These are phyloP conservation scores for Dipodomys merriami DNA, from an alignment of 2,113 vertebrate species.

Conservation along the genomic window DNA sequence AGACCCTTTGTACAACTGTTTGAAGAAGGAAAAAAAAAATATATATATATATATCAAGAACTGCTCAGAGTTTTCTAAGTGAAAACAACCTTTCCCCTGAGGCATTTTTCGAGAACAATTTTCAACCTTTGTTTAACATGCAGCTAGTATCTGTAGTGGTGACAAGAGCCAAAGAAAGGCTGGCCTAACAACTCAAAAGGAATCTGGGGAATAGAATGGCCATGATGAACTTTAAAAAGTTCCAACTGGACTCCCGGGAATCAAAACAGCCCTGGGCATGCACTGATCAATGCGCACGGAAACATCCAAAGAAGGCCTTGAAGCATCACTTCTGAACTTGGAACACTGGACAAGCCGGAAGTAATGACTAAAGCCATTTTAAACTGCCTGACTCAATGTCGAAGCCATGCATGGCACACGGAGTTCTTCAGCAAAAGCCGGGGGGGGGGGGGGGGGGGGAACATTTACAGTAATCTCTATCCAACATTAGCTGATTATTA, in stretches of 20 bases:
- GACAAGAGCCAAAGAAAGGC: not conserved
- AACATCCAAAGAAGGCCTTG: not conserved
- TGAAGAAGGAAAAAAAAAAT: no score
- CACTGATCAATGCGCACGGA: not conserved
- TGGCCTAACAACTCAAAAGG: slow-evolving; percentile 1
- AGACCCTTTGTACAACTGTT: no score
- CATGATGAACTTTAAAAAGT: not conserved
- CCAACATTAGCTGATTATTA: not conserved
- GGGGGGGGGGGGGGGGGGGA: not conserved
- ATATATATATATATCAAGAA: no score
- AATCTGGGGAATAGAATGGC: not conserved
- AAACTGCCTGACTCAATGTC: not conserved
- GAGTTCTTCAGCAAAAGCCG: not conserved
- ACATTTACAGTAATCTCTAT: slow-evolving; percentile 5
- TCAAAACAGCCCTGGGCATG: not conserved
- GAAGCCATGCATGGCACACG: not conserved
- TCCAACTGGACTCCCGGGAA: not conserved
- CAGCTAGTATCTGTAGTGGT: not conserved
- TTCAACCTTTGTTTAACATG: not conserved
- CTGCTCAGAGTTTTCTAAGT: not conserved
- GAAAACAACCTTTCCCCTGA: not conserved
- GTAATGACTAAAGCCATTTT: not conserved
- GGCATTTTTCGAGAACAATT: slow-evolving; percentile 12
- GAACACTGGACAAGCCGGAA: not conserved
- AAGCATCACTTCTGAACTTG: not conserved